Percentiles rank a stretch among this genome's conserved stretches.
phyloP scores from a whole-genome alignment of 1,140 invertebrate species.

The Drosophila navojoa region DNA sequence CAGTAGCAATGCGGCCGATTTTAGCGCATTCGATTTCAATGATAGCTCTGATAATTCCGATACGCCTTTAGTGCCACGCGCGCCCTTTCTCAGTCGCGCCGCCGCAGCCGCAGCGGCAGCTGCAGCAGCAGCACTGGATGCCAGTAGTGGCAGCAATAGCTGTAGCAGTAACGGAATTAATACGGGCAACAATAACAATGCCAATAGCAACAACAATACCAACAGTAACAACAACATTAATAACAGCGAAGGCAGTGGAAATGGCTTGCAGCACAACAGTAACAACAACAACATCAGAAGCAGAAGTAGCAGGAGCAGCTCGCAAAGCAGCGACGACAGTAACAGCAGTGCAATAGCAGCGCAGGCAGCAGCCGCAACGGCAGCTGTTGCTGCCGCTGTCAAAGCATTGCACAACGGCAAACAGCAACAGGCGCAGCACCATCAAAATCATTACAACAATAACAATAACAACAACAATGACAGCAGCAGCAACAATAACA shows the following conservation, averaged over 20 bases:
- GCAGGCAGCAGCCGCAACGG: slow-evolving; percentile 44
- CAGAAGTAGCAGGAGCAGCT: slow-evolving; percentile 17
- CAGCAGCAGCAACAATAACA: slow-evolving; percentile 30
- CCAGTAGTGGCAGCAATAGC: slow-evolving; percentile 55
- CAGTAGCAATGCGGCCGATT: slow-evolving; percentile 63
- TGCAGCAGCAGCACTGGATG: slow-evolving; percentile 57
- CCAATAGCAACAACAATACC: slow-evolving; percentile 32
- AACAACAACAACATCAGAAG: slow-evolving; percentile 15
- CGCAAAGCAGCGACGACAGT: slow-evolving; percentile 55
- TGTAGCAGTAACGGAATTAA: slow-evolving; percentile 34
- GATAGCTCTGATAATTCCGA: slow-evolving; percentile 83
- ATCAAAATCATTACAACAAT: slow-evolving; percentile 13
- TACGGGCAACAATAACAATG: slow-evolving; percentile 27
- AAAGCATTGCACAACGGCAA: slow-evolving; percentile 69
- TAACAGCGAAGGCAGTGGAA: slow-evolving; percentile 35
- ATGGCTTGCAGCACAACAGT: not conserved
- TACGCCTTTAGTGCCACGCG: slow-evolving; percentile 75
- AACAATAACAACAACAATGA: slow-evolving; percentile 37
- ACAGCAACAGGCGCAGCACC: slow-evolving; percentile 57
- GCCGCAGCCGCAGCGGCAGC: slow-evolving; percentile 62
- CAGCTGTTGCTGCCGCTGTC: slow-evolving; percentile 66
- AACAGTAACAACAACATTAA: slow-evolving; percentile 39
- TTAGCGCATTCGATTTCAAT: slow-evolving; percentile 82
- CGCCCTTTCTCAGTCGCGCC: slow-evolving; percentile 74
- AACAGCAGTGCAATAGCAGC: slow-evolving; percentile 37